phyloP scores from a whole-genome alignment of 2,113 vertebrate genomes.

The Scomber scombrus region DNA sequence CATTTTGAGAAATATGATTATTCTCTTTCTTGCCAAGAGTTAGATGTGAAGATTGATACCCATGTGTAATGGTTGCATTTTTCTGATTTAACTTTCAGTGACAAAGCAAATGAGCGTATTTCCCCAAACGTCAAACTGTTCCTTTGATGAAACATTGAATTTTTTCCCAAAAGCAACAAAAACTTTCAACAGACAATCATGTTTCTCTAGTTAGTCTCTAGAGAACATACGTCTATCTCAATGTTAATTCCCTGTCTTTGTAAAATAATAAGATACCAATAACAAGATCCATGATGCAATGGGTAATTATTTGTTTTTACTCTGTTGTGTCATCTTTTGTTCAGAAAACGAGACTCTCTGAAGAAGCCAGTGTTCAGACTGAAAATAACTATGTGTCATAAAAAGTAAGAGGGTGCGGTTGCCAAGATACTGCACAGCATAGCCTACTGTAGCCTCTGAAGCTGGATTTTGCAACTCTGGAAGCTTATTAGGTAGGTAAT shows the following conservation, averaged over 20 bases:
- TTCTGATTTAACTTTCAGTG: no score
- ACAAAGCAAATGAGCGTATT: no score
- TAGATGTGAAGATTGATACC: background rate
- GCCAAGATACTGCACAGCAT: background rate
- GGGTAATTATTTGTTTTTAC: background rate
- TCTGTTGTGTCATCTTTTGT: background rate
- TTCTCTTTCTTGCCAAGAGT: no score
- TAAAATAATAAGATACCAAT: no score
- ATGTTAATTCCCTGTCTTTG: no score
- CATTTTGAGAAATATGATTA: background rate
- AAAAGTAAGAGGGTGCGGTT: background rate
- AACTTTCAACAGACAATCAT: no score
- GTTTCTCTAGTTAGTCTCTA: no score
- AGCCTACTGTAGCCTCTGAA: conserved; percentile 6
- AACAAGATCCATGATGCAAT: background rate
- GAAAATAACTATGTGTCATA: background rate
- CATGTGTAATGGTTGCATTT: no score
- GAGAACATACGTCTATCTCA: no score
- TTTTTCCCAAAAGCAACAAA: background rate
- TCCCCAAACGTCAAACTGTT: no score
- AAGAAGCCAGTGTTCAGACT: background rate
- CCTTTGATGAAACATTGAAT: no score
- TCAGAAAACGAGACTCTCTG: background rate
- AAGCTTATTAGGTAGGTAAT: background rate
- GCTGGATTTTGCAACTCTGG: background rate